Evolutionary conservation across 2,113 vertebrate genomes (phyloP), one percentile per base, ranked within the genome.

Genomic region (Aramus guarauna): DNA sequence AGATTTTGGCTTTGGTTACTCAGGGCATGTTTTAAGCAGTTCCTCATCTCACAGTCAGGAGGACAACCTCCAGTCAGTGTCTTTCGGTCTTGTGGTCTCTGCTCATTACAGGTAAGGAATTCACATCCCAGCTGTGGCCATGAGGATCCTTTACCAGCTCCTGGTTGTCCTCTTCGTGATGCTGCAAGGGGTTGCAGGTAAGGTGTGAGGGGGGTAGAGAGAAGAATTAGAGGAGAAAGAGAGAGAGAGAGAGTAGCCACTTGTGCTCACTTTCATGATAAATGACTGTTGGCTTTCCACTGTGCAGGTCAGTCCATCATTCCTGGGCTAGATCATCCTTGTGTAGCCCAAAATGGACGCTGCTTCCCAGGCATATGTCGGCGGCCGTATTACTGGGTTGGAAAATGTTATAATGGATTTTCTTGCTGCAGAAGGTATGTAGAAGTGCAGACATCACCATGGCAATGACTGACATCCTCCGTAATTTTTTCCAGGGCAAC

Each of bases 291-390:
- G 1, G 53, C 9, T 71, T 24, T 55, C 39, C 52, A 22, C 88
- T 59, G 24, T 59, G n/a, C 85, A 96, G 96, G 74, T 50, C 82
- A 80, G 11, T 1, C 1, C 8, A 3, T 1, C 14, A 0, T 8
- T 53, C 23, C 13, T 5, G 1, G 9, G 3, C 11, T 2, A 1
- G 0, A 1, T 0, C 0, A 27, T 2, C 0, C 2, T 7, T 96
- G 96, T 12, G 0, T 0, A 1, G 0, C 0, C 5, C 85, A 14
- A 32, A 68, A 59, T 0, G 93, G 89, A 8, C 7, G 0, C n/a
- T 97, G 96, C 53, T 0, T 68, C 21, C n/a, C 26, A 4, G 82
- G 93, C 52, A 75, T 68, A 32, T 96, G 95, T 56, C 83, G 39
- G 2, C 19, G 4, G 4, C 91, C 91, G 0, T 94, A 34, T 26